Base-by-base conservation (phyloP, 2,888 invertebrate species). In the Rhabditophanes sp. region DNA sequence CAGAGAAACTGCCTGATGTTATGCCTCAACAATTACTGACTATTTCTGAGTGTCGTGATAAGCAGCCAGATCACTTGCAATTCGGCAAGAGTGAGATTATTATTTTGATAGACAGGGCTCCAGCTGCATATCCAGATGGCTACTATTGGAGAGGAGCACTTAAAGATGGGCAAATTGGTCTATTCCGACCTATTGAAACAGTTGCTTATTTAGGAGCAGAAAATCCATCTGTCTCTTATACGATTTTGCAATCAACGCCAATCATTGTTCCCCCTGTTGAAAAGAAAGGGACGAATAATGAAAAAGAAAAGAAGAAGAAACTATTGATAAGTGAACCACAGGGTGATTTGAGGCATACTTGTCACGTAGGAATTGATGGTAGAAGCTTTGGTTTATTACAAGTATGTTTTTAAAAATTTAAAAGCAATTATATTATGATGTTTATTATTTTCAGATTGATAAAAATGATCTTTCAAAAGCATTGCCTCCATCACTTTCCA, bases 321-420 rank as follows among this genome's bases (percentile, higher is more conserved):
- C 28, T 50, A 31, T 22, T 88, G 87, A 96, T 93, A 59, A 87
- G 88, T 29, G 78, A 81, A 40, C 93, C 96, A 0, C 87, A 90
- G 66, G 87, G 85, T 23, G 90, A 93, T 66, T 76, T 93, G 14
- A 82, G 87, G 59, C 96, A 96, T 66, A 93, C 87, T 0, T 78
- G 78, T 6, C 96, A 96, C 66, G 84, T 96, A 8, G 93, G 93
- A 1, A 73, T 87, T 25, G 93, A 96, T 67, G 93, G 93, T 1
- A 84, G 85, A 18, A 82, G 82, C 64, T 96, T 96, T 67, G 93
- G 93, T 2, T 87, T 96, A 67, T 77, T 96, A 64, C 67, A 48
- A 65, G 66, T 41, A 56, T 61, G 44, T 65, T 9, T 12, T 11
- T 25, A 33, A 14, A 17, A 4, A 68, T 75, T 68, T 43, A 60